Percentiles rank a stretch among this genome's conserved stretches.
These are phyloP conservation scores for Drosophila kokeensis DNA, from an alignment of 2,888 invertebrate genomes.

Conservation along the genomic window DNA sequence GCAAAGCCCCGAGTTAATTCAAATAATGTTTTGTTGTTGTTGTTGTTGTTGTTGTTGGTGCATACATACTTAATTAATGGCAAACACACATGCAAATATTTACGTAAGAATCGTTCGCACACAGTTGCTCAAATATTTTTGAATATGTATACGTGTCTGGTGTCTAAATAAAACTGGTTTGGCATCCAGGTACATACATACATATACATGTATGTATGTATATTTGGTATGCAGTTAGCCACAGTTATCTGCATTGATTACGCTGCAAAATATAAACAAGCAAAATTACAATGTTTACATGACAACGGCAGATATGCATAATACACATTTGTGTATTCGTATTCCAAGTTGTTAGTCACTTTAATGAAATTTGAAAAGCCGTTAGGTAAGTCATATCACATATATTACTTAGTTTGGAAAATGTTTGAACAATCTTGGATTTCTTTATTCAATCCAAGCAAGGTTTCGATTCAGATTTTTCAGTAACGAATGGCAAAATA, in stretches of 20 bases:
- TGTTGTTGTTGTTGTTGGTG: background rate
- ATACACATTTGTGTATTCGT: background rate
- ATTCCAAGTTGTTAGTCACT: background rate
- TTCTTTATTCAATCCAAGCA: constrained; percentile 2
- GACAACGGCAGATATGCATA: background rate
- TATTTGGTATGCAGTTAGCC: background rate
- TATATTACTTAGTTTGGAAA: background rate
- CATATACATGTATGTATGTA: background rate
- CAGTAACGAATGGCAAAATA: too few relatives aligned
- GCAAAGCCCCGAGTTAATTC: constrained; percentile 12
- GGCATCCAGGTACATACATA: constrained; percentile 7
- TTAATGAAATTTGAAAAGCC: constrained; percentile 14
- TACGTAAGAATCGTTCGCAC: constrained; percentile 24
- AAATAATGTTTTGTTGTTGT: background rate
- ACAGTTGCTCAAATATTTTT: constrained; percentile 36
- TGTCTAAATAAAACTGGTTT: constrained; percentile 29
- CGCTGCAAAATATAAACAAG: constrained; percentile 3
- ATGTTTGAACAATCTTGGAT: background rate
- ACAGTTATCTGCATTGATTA: background rate
- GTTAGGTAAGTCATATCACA: too few relatives aligned
- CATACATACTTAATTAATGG: constrained; percentile 27
- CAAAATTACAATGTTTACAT: background rate
- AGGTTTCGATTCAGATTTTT: background rate
- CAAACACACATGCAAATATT: constrained; percentile 23
- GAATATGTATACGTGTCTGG: constrained; percentile 24